Evolutionary conservation across 2,888 invertebrate species (phyloP), one percentile per base, ranked within the genome.

Genomic region (Calameuta idolon): DNA sequence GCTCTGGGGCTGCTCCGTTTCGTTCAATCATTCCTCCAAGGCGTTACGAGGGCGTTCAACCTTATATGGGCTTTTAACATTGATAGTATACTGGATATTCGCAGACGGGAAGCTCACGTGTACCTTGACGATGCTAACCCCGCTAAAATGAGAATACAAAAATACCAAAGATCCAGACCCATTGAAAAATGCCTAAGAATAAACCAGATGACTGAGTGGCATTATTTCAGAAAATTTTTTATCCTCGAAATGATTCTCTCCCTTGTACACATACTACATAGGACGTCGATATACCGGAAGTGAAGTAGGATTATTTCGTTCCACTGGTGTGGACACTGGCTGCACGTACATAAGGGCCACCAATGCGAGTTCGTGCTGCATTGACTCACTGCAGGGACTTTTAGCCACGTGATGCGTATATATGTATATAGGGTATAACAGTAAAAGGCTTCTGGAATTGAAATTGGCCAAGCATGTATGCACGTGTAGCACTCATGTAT

Each of bases 41-140:
- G 84, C 86, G 85, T 87, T 87, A 86, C 85, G 86, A 88, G 90
- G 90, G 85, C 90, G 87, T 90, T 90, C 90, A 90, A 90, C 90
- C 85, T 85, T 73, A 69, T 75, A 75, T 69, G 69, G 76, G 74
- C 74, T 78, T 71, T 71, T 71, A 30, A 9, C 71, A 34, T 31
- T 71, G 30, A 5, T 9, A 5, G 23, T 55, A 55, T 9, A 55
- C 23, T 23, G 23, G 55, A 9, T 55, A 55, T 23, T 23, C 9
- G 23, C 23, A 55, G 23, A 55, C 55, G 0, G 55, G 23, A 55
- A 55, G 55, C 55, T 23, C 9, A 9, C 55, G 15, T 9, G 55
- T 55, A 55, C 23, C 9, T 23, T 55, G 55, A 55, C 23, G 9
- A 55, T 0, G 23, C 1, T 23, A 15, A 40, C 15, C 23, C 33